phyloP scores from a whole-genome alignment of 2,888 invertebrate species.

The Lymantria monacha region DNA sequence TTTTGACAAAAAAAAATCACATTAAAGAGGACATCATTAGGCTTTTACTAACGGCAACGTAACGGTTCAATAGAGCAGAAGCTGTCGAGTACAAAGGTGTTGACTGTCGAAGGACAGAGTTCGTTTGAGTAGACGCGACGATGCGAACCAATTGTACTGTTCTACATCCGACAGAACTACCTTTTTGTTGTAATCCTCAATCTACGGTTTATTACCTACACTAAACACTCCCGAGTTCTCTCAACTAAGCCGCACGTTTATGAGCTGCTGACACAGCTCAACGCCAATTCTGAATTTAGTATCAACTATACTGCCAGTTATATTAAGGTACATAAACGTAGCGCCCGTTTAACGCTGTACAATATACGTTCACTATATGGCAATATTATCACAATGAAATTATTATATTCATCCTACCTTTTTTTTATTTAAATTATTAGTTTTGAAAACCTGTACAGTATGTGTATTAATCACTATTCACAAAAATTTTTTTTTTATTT shows the following conservation, averaged over 20 bases:
- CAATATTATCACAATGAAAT: no score
- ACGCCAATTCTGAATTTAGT: slow-evolving; percentile 21
- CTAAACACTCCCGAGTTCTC: slow-evolving; percentile 27
- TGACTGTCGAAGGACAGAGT: slow-evolving; percentile 30
- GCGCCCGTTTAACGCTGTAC: slow-evolving; percentile 4
- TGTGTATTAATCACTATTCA: no score
- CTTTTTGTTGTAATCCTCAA: slow-evolving; percentile 29
- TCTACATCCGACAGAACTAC: slow-evolving; percentile 25
- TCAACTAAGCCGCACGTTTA: slow-evolving; percentile 23
- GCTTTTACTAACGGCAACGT: slow-evolving; percentile 41
- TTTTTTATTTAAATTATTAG: no score
- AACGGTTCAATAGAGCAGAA: slow-evolving; percentile 55
- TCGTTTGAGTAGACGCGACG: slow-evolving; percentile 36
- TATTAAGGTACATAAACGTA: slow-evolving; percentile 17
- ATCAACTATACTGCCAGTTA: slow-evolving; percentile 9
- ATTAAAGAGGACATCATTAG: slow-evolving; percentile 52
- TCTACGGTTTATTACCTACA: slow-evolving; percentile 25
- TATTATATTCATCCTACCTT: no score
- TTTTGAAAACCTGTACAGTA: no score
- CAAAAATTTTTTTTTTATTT: no score
- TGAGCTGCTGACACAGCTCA: slow-evolving; percentile 24
- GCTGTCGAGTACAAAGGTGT: slow-evolving; percentile 54
- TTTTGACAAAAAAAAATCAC: slow-evolving; percentile 19
- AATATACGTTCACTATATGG: neutral
- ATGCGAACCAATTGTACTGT: slow-evolving; percentile 34